phyloP scores from a whole-genome alignment of 2,113 vertebrate species.

The Tragelaphus strepsiceros region DNA sequence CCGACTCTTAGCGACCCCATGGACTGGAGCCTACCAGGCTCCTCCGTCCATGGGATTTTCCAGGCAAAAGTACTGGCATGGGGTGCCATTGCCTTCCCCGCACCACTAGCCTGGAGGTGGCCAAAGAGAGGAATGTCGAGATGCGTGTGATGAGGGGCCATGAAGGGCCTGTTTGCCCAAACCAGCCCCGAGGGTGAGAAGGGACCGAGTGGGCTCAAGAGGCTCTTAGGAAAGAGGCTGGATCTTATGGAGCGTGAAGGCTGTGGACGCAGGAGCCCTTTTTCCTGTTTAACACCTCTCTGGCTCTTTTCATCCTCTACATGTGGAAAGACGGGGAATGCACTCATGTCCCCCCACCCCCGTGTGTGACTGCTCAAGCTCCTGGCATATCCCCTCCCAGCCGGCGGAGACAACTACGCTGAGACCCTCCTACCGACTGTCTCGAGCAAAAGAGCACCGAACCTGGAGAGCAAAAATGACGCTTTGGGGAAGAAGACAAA shows the following conservation, averaged over 20 bases:
- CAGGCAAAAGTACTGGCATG: too few species aligned
- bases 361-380: neutral
- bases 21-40: too few species aligned
- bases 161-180: neutral
- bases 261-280: neutral
- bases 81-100: too few species aligned
- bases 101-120: accelerated
- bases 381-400: accelerated
- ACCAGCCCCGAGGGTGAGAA: accelerated
- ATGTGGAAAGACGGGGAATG: neutral
- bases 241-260: accelerated
- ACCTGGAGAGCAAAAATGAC: neutral
- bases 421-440: accelerated
- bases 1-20: too few species aligned
- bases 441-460: neutral
- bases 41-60: too few species aligned
- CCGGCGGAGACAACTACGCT: accelerated
- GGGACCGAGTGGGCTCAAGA: neutral
- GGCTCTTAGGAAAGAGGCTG: neutral
- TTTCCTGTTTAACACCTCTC: neutral
- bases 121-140: neutral
- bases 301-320: neutral
- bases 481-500: neutral
- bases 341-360: neutral
- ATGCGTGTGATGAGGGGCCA: accelerated